Conservation (phyloP, 2,797 vertebrate genomes). For the Capromys pilorides region DNA sequence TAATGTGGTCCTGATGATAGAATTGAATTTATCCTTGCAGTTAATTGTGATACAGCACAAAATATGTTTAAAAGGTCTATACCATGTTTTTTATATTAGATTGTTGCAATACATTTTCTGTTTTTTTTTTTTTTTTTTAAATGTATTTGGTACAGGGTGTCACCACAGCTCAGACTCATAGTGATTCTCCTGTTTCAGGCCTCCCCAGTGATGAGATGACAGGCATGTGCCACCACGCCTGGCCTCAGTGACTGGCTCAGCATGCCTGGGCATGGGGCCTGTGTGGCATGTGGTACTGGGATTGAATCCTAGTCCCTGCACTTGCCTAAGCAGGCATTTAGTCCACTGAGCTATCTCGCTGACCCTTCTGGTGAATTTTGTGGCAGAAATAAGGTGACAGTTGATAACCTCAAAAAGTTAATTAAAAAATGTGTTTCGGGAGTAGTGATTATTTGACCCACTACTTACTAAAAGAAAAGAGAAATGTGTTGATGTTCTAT, state of each 20-base stretch:
- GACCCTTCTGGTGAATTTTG: conserved; percentile 77
- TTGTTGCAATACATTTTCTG: conserved; percentile 79
- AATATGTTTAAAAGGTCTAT: conserved; percentile 77
- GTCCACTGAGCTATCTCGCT: no score
- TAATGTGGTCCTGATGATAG: conserved; percentile 64
- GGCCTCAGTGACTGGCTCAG: no score
- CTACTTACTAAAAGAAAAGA: neutral
- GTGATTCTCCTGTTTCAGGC: no score
- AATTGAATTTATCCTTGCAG: conserved; percentile 74
- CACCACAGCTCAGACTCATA: no score
- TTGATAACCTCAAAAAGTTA: conserved; percentile 58
- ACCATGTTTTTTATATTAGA: conserved; percentile 78
- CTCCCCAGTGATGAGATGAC: no score
- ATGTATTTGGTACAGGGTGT: no score
- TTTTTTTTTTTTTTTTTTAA: conserved; percentile 77
- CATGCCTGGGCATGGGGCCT: no score
- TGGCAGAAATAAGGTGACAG: conserved; percentile 80
- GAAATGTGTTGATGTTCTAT: neutral
- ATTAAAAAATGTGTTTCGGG: neutral
- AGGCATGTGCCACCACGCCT: no score
- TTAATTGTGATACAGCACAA: conserved; percentile 79
- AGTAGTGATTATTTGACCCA: neutral
- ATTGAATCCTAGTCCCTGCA: no score
- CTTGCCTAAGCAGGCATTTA: no score
- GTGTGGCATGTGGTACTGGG: no score